Percentiles rank a stretch among this genome's conserved stretches.
phyloP scores from a whole-genome alignment of 1,140 invertebrate genomes.

The Zaprionus tsacasi region DNA sequence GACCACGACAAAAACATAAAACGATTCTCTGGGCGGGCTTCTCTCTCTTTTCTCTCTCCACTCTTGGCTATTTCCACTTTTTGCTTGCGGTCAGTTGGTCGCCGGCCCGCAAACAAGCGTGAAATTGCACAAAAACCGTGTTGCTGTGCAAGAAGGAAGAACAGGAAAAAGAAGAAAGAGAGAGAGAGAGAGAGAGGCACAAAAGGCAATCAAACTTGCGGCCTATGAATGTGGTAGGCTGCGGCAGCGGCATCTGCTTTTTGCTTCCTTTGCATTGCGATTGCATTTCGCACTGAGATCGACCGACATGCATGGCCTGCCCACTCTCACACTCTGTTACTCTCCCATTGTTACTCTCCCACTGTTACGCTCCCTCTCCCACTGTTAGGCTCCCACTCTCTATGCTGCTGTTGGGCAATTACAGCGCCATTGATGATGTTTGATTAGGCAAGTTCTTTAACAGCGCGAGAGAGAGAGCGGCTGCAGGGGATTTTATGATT shows the following conservation, averaged over 20 bases:
- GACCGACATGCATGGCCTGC: not conserved
- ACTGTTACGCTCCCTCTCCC: not conserved
- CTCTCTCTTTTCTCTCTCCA: not conserved
- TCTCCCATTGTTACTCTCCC: not conserved
- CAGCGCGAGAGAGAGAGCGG: slow-evolving; percentile 5
- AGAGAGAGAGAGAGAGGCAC: slow-evolving; percentile 11
- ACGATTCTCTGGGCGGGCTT: not conserved
- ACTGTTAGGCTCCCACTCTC: not conserved
- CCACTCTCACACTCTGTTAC: not conserved
- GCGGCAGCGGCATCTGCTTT: not conserved
- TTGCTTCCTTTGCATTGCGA: slow-evolving; percentile 8
- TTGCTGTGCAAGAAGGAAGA: slow-evolving; percentile 41
- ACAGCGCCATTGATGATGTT: slow-evolving; percentile 64
- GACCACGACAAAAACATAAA: slow-evolving; percentile 29
- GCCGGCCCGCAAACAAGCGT: slow-evolving; percentile 76
- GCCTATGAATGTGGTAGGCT: slow-evolving; percentile 35
- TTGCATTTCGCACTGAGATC: slow-evolving; percentile 1
- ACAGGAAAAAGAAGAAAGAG: slow-evolving; percentile 3
- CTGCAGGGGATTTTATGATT: slow-evolving; percentile 51
- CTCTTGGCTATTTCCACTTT: slow-evolving; percentile 27
- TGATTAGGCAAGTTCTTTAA: slow-evolving; percentile 54
- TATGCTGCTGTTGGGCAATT: slow-evolving; percentile 40
- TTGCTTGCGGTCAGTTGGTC: slow-evolving; percentile 73
- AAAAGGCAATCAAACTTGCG: slow-evolving; percentile 80
- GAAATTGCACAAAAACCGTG: slow-evolving; percentile 79